Evolutionary conservation across 2,888 invertebrate species (phyloP).

Genomic region (Cantharis nigra): DNA sequence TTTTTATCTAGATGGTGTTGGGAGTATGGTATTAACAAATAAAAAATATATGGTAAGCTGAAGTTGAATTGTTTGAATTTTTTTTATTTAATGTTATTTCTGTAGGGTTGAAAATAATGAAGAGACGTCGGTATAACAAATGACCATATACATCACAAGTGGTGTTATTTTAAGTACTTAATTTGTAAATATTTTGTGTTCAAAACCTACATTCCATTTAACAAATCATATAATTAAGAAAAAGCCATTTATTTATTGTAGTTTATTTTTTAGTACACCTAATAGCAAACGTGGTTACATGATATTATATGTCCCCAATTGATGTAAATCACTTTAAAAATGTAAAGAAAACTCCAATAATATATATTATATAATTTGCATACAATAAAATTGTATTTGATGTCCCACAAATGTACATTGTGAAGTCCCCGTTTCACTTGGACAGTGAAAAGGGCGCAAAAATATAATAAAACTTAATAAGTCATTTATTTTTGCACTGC

Average conservation of each 20-base stretch:
- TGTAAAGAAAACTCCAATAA: neutral
- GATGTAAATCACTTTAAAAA: neutral
- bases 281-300: neutral
- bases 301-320: neutral
- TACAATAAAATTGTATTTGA: neutral
- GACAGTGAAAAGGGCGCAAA: neutral
- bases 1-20: constrained; percentile 53
- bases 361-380: neutral
- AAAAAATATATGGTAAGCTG: constrained; percentile 34
- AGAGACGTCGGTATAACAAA: constrained; percentile 53
- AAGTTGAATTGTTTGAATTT: neutral
- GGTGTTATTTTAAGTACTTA: constrained; percentile 1
- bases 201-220: neutral
- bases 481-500: neutral
- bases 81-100: constrained; percentile 24
- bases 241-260: neutral
- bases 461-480: neutral
- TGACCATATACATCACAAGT: neutral
- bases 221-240: neutral
- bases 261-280: neutral
- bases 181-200: neutral
- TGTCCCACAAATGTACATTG: neutral
- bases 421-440: neutral
- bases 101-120: constrained; percentile 57
- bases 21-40: constrained; percentile 54